These are phyloP conservation scores for Cyanistes caeruleus DNA, from an alignment of 2,113 vertebrate genomes.

Conservation along the genomic window DNA sequence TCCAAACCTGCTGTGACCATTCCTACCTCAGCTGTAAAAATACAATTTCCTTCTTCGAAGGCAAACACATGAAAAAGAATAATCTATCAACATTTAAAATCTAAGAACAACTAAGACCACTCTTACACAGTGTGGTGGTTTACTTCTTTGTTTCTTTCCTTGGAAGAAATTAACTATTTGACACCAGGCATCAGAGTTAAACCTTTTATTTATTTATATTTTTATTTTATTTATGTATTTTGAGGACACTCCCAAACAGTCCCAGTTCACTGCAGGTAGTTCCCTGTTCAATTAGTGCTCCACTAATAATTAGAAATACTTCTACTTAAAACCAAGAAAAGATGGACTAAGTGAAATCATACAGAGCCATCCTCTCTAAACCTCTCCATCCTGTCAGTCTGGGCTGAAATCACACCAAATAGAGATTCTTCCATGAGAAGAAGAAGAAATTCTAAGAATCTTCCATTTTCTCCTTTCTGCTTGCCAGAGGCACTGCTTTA, in stretches of 20 bases:
- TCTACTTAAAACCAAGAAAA: not conserved
- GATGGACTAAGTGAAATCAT: not conserved
- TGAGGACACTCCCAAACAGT: not conserved
- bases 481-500: not conserved
- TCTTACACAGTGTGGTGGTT: rapidly evolving
- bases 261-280: not conserved
- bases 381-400: not conserved
- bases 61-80: not conserved
- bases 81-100: not conserved
- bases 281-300: not conserved
- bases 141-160: not conserved
- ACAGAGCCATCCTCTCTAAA: not conserved
- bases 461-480: not conserved
- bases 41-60: not conserved
- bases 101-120: not conserved
- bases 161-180: not conserved
- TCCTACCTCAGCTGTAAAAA: not conserved
- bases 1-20: not conserved
- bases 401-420: not conserved
- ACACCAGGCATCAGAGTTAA: not conserved
- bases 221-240: not conserved
- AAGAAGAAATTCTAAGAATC: too few species aligned
- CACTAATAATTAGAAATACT: not conserved
- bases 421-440: not conserved
- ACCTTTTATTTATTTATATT: not conserved